Conservation (phyloP, 1,140 invertebrate genomes). For the Gonatopus flavifemur region DNA sequence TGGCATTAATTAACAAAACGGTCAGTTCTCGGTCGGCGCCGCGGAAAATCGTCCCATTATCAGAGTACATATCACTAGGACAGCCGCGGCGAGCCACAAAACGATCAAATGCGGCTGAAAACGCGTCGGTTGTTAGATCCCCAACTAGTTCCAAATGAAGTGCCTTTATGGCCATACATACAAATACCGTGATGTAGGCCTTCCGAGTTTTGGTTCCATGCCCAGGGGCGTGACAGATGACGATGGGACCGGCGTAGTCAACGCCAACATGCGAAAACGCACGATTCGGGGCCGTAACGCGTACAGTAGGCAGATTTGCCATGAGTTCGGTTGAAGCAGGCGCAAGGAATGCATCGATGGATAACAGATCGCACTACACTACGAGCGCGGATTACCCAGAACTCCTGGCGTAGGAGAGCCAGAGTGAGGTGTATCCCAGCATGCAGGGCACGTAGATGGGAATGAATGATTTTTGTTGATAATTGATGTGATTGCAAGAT, state of each 20-base stretch:
- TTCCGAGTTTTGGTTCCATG: constrained; percentile 17
- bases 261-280: constrained; percentile 16
- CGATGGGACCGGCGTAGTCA: constrained; percentile 32
- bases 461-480: neutral
- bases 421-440: constrained; percentile 21
- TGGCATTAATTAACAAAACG: constrained; percentile 1
- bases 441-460: constrained; percentile 16
- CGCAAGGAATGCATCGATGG: constrained; percentile 10
- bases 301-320: constrained; percentile 32
- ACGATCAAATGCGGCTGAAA: too few relatives aligned
- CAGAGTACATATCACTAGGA: too few relatives aligned
- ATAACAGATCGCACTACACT: constrained; percentile 9
- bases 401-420: constrained; percentile 17
- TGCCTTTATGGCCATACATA: constrained; percentile 21
- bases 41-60: constrained; percentile 15
- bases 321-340: constrained; percentile 36
- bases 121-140: too few relatives aligned
- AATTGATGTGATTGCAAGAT: neutral
- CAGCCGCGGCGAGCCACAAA: too few relatives aligned
- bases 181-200: constrained; percentile 32
- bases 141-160: constrained; percentile 38
- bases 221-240: neutral
- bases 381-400: constrained; percentile 24
- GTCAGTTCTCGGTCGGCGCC: constrained; percentile 2
- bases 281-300: neutral